Base-by-base conservation (phyloP, 2,888 invertebrate genomes). In the Acrobasis consociella region DNA sequence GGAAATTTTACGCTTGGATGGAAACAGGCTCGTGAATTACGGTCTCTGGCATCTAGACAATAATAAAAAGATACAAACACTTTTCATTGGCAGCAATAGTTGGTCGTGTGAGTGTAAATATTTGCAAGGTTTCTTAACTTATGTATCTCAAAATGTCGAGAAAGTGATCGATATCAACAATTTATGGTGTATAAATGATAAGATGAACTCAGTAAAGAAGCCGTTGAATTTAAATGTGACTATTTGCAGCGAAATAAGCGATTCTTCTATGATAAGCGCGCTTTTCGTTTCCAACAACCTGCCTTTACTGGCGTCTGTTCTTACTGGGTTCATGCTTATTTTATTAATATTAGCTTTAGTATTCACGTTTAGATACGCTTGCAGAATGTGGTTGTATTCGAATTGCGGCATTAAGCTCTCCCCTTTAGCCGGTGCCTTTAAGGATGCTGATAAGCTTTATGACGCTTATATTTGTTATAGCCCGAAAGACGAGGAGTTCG, bases 391-490 rank as follows among this genome's bases (percentile, higher is more conserved):
- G 97, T 93, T 97, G 68, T 97, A 97, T 87, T 96, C 97, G 70
- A 95, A 96, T 77, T 97, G 97, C 88, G 97, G 97, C 38, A 95
- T 97, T 66, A 94, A 97, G 70, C 94, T 97, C 73, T 96, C 96
- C 85, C 94, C 96, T 66, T 94, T 95, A 70, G 93, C 94, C 67
- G 93, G 94, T 64, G 94, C 94, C 66, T 95, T 94, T 85, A 97
- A 96, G 86, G 97, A 97, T 80, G 94, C 96, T 72, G 97, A 97
- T 85, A 97, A 97, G 83, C 94, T 97, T 68, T 98, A 97, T 90
- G 98, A 99, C 88, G 97, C 97, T 71, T 98, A 98, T 90, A 96
- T 99, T 66, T 95, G 97, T 81, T 99, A 98, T 93, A 97, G 97
- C 78, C 96, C 97, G 68, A 97, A 97, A 88, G 98, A 98, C 89